These are phyloP conservation scores for Brachypteracias leptosomus DNA, from an alignment of 2,113 vertebrate genomes.

Conservation along the genomic window DNA sequence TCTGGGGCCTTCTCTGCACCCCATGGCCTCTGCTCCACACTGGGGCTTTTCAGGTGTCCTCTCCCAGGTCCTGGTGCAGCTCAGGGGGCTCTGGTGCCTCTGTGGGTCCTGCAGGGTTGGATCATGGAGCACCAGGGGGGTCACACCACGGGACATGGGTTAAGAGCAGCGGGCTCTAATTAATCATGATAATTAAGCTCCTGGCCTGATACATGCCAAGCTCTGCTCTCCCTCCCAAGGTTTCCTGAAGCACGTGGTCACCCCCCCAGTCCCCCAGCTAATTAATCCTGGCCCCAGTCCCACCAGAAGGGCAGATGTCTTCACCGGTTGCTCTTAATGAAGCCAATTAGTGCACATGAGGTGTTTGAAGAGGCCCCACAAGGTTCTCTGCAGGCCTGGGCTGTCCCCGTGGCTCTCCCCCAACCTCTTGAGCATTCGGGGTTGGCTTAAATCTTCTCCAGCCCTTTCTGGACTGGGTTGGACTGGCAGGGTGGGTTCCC, in stretches of 20 bases:
- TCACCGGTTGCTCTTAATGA: neutral
- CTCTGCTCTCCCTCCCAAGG: neutral
- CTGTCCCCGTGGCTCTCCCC: neutral
- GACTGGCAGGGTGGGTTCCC: neutral
- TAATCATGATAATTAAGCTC: neutral
- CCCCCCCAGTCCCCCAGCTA: neutral
- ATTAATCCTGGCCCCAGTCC: neutral
- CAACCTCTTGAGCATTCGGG: neutral
- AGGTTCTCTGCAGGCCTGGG: neutral
- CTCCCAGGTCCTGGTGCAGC: no score
- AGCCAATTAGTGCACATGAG: neutral
- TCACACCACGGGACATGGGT: fast-evolving
- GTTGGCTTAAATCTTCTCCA: neutral
- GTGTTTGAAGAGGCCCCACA: neutral
- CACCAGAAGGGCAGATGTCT: neutral
- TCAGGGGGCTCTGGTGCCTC: no score
- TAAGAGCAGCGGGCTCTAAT: neutral
- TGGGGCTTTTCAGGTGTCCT: neutral
- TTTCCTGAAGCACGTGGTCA: no score
- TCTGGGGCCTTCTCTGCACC: neutral
- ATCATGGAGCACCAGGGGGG: fast-evolving
- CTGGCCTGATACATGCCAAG: neutral
- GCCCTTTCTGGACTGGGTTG: neutral
- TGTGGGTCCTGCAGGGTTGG: neutral
- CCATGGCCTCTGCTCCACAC: neutral